Evolutionary conservation across 2,113 vertebrate species (phyloP), one percentile per base, ranked within the genome.

Genomic region (Shinisaurus crocodilurus): DNA sequence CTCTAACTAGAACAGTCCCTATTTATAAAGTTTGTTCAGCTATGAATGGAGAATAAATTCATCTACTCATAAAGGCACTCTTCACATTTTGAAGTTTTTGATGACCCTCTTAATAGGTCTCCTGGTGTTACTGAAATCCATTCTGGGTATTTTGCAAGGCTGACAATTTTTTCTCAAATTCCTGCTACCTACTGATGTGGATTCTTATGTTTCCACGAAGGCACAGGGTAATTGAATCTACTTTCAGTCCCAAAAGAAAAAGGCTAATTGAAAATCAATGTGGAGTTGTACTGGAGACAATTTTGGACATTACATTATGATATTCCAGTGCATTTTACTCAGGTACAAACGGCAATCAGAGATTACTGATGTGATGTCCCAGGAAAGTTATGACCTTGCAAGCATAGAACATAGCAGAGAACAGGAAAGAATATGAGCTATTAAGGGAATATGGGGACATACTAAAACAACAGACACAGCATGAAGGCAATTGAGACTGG

Each of bases 1-100:
- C 18, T 86, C 50, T 85, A 25, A 18, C 85, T 95, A 48, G 89
- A 80, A 13, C 45, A 69, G 75, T 85, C 45, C 45, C 65, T 79
- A 69, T 86, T 63, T 79, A n/a, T n/a, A 86, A 86, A 86, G n/a
- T 80, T 79, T 48, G 86, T 48, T 70, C 15, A 63, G 70, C 65
- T 50, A 85, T 27, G 6, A 85, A 50, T 50, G 74, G 27, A 40
- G 37, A 57, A 86, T 80, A 43, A 54, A 79, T 86, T 57, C 34
- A 50, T 40, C 76, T 27, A 79, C 25, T 86, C 60, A 27, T 54
- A 25, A 85, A 85, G 29, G 29, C 45, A 54, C 25, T 43, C 34
- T 69, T 85, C 43, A 67, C 29, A 76, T 67, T 89, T 2, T 37
- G 29, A 63, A 50, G 32, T 45, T 85, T 32, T 89, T 15, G 9